Evolutionary conservation across 2,888 invertebrate genomes (phyloP), one percentile per base, ranked within the genome.

Genomic region (Gastracanthus pulcherrimus): DNA sequence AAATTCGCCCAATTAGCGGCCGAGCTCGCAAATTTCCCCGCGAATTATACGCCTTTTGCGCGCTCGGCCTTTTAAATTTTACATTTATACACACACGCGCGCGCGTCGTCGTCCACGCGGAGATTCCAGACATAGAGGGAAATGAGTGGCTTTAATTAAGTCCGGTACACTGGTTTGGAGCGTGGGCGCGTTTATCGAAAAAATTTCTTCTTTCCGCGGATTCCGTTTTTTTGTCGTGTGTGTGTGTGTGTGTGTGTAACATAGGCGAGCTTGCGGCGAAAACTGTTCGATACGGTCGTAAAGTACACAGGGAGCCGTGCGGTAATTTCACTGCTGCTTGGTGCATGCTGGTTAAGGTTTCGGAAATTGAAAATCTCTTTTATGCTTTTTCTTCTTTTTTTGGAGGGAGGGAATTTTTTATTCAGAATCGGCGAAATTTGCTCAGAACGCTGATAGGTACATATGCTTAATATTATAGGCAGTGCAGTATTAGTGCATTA

Each of bases 1-100:
- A 70, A 70, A 69, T 70, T 70, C 34, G 64, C 13, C 71, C 71
- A 81, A 81, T 81, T 81, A 81, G 66, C 58, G 45, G 3, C n/a
- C n/a, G 4, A n/a, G 29, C 62, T 23, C 38, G 60, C 66, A 45
- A 69, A 69, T 75, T 80, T 79, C 29, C 74, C 60, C 11, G 41
- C 67, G 36, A 80, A 80, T 76, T 70, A 70, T 80, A 36, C 41
- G 31, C 71, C 58, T 58, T 76, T 71, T 29, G 48, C 67, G 19
- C 62, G 6, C 62, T 3, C 19, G 36, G 13, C 36, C 55, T 70
- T 76, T 66, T 81, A 76, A 76, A 71, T 76, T 76, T 66, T 66
- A 45, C 66, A 67, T 76, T 64, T 71, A 48, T 19, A 58, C 19
- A 19, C 31, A 36, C 62, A 23, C 16, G 7, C n/a, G 31, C 29